A percentile compares a stretch with the other conserved stretches of the same genome.
Evolutionary conservation across 2,113 vertebrate species (phyloP).

Genomic region (Apteryx owenii): DNA sequence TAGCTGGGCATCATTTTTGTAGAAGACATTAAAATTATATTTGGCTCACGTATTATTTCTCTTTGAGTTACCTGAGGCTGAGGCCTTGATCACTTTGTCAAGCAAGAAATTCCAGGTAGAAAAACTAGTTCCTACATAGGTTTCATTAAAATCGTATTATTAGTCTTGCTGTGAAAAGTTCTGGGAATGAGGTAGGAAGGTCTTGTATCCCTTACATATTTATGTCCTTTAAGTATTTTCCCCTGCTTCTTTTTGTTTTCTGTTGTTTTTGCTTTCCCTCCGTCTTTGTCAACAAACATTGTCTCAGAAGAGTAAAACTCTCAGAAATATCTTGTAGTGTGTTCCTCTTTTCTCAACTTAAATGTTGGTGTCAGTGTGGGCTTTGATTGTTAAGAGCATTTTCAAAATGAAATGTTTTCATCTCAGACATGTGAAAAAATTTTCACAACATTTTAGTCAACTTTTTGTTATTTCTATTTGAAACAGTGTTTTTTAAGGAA

Average conservation of each 20-base stretch:
- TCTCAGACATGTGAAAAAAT: neutral
- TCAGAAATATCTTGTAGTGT: neutral
- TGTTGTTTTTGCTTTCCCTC: neutral
- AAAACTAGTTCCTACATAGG: neutral
- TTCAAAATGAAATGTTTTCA: neutral
- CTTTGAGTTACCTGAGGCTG: neutral
- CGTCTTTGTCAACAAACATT: neutral
- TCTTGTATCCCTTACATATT: neutral
- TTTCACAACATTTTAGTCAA: neutral
- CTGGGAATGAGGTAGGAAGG: conserved; percentile 28
- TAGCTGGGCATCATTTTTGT: conserved; percentile 29
- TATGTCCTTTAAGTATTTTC: neutral
- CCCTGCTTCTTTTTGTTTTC: neutral
- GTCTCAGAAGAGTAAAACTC: neutral
- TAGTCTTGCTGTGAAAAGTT: conserved; percentile 18
- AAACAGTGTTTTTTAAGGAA: neutral
- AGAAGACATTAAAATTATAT: conserved; percentile 43
- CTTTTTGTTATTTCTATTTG: neutral
- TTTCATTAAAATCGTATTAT: conserved; percentile 47
- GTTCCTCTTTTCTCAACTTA: neutral
- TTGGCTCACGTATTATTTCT: neutral
- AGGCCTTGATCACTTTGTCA: conserved; percentile 27
- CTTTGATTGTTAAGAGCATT: neutral
- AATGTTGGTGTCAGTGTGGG: neutral
- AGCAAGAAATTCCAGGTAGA: conserved; percentile 12